These are phyloP conservation scores for Brachyhypopomus gauderio DNA, from an alignment of 2,113 vertebrate species.

Conservation along the genomic window DNA sequence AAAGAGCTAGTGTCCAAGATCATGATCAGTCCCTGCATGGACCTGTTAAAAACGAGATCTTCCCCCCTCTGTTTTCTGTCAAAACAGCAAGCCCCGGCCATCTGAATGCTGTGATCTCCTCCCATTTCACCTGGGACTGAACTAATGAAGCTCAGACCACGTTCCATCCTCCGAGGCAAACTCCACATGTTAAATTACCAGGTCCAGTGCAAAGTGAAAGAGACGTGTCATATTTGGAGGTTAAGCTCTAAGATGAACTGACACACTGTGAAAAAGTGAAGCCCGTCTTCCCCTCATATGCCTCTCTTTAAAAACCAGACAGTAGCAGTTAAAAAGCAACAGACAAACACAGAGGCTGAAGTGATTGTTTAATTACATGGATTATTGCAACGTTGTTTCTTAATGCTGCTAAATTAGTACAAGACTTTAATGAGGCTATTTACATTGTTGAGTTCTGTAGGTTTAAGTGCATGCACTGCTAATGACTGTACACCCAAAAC, in stretches of 20 bases:
- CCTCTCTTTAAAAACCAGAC: not conserved
- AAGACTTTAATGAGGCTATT: conserved; percentile 3
- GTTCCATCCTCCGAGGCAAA: not conserved
- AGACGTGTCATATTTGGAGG: conserved; percentile 50
- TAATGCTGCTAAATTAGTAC: conserved; percentile 8
- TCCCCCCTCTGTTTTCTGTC: not conserved
- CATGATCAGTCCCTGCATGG: too few species aligned
- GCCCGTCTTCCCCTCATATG: not conserved
- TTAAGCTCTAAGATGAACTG: conserved; percentile 35
- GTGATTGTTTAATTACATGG: conserved; percentile 21
- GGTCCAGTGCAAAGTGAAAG: conserved; percentile 35
- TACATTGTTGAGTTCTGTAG: not conserved
- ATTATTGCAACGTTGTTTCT: not conserved
- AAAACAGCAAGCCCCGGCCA: conserved; percentile 9
- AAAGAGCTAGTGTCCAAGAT: too few species aligned
- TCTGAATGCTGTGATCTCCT: not conserved
- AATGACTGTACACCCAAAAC: not conserved
- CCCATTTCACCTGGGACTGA: not conserved
- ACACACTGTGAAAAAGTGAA: conserved; percentile 24
- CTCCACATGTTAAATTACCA: conserved; percentile 29
- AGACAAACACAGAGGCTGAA: not conserved
- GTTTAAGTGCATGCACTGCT: not conserved
- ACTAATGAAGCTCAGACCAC: conserved; percentile 7
- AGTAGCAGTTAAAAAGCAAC: not conserved
- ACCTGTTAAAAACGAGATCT: too few species aligned